Percentiles rank a stretch among this genome's conserved stretches.
Conservation (phyloP, 2,797 vertebrate species). For the Petrocephalus sullivani region DNA sequence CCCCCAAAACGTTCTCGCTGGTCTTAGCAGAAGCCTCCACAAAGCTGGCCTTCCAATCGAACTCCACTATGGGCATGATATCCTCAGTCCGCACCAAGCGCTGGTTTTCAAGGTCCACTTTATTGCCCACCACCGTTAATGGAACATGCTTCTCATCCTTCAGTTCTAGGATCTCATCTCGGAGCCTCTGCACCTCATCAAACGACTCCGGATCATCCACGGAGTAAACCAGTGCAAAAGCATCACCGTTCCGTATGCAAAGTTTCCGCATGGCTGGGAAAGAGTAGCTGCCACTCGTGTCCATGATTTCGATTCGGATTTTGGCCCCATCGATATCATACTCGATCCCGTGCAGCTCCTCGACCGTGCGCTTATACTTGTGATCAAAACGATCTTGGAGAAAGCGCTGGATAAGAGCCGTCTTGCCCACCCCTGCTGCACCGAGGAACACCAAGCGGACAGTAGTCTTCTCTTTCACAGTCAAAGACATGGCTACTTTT, state of each 20-base stretch:
- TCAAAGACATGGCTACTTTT: constrained; percentile 6
- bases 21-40: constrained; percentile 60
- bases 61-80: constrained; percentile 49
- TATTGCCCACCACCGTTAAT: constrained; percentile 59
- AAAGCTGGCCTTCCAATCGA: constrained; percentile 54
- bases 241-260: constrained; percentile 60
- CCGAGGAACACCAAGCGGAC: constrained; percentile 63
- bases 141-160: constrained; percentile 40
- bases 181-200: constrained; percentile 56
- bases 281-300: constrained; percentile 67
- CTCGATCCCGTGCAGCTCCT: constrained; percentile 61
- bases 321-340: constrained; percentile 38
- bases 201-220: constrained; percentile 54
- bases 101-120: constrained; percentile 43
- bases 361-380: constrained; percentile 61
- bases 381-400: constrained; percentile 56
- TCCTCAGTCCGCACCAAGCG: constrained; percentile 41
- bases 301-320: constrained; percentile 59
- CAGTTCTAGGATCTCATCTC: constrained; percentile 57
- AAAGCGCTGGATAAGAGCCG: constrained; percentile 60
- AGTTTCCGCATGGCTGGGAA: constrained; percentile 70
- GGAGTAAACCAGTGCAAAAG: constrained; percentile 62
- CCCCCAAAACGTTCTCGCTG: constrained; percentile 46
- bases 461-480: constrained; percentile 31
- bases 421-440: constrained; percentile 62